Base-by-base conservation (phyloP, 2,797 vertebrate genomes). In the Diglossa cyanea region DNA sequence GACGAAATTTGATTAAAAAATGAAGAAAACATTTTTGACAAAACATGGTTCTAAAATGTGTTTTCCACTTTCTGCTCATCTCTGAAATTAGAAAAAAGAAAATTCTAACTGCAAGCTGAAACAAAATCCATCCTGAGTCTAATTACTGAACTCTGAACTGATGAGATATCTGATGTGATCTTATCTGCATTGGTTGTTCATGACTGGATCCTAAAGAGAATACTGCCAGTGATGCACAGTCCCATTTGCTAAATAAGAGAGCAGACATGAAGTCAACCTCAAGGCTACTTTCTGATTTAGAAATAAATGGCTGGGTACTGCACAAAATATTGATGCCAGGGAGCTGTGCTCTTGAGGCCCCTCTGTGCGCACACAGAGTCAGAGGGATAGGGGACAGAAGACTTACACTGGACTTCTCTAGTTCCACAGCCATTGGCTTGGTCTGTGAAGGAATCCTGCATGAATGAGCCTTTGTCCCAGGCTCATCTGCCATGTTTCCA, bases 31-130 rank as follows among this genome's bases (percentile, higher is more conserved):
- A 17, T 73, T 60, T 81, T 73, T 50, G 19, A 76, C 30, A 81
- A 74, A 73, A 18, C 9, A 6, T 18, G 0, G 0, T 58, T 88
- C 20, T 68, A n/a, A 87, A 89, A 77, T 71, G 54, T 65, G 31
- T 86, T 96, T 95, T 85, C 13, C 53, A 83, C 93, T 94, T 91
- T 91, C 67, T 57, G 42, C 31, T 85, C 19, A 40, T 58, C 5
- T 87, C 68, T 86, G 78, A 92, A 91, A 91, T 68, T 39, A 58
- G 14, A 40, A 75, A 61, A 51, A 90, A 84, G 8, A 86, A 86
- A 72, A 84, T 54, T 86, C 48, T 50, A 53, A 30, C 53, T 61
- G 11, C 42, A 89, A 70, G 39, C 30, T 68, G 62, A 63, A 80
- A 80, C 6, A 77, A 87, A 68, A 71, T 40, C 17, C 0, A 0